Evolutionary conservation across 37 sponge, comb jelly and placozoan genomes (phyloP).

Genomic region (Spongia lamella): DNA sequence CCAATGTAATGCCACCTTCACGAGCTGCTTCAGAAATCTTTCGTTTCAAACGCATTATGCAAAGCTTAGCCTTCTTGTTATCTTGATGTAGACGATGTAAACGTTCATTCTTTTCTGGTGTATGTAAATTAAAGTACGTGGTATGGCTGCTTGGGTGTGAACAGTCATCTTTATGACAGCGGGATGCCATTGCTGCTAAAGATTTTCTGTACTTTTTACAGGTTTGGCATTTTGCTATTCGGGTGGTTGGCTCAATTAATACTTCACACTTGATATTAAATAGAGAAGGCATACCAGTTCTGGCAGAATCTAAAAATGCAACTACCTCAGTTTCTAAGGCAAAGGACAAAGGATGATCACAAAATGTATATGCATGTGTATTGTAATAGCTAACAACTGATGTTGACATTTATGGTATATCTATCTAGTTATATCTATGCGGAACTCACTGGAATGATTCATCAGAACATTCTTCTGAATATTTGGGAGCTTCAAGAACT

Average conservation of each 20-base stretch:
- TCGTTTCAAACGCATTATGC: neutral
- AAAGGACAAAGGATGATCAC: neutral
- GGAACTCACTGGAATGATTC: neutral
- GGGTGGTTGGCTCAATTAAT: neutral
- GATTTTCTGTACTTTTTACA: constrained; percentile 15
- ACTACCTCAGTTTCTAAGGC: constrained; percentile 8
- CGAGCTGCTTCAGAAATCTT: constrained; percentile 13
- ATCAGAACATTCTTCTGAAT: neutral
- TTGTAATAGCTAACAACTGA: no score
- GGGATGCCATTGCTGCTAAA: neutral
- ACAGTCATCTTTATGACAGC: neutral
- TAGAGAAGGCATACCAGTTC: constrained; percentile 9
- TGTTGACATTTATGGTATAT: no score
- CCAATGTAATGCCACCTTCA: constrained; percentile 5
- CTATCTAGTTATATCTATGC: neutral
- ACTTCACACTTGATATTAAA: constrained; percentile 27
- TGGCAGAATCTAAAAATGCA: constrained; percentile 12
- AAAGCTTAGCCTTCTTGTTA: neutral
- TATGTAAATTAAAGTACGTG: neutral
- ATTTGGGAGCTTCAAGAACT: neutral
- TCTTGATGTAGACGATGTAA: neutral
- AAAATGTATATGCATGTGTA: no score
- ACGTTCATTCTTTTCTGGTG: constrained; percentile 5
- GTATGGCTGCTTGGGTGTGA: constrained; percentile 14
- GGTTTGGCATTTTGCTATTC: neutral